Conservation (phyloP, 2,113 vertebrate species). For the Istiophorus platypterus region DNA sequence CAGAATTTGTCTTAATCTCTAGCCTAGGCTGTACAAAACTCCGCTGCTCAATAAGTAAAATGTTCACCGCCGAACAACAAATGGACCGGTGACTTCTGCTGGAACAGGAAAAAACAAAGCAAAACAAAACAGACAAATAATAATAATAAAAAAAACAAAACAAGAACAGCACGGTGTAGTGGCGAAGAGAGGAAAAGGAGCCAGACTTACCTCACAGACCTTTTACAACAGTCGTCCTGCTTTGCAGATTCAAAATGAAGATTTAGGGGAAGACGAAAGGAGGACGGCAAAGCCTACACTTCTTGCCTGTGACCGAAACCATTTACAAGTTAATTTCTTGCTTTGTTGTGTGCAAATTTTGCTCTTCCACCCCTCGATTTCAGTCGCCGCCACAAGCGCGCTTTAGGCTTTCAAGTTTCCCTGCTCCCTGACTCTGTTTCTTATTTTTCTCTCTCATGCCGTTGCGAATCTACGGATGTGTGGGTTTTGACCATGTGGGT, state of each 20-base stretch:
- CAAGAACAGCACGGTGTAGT: slow-evolving; percentile 12
- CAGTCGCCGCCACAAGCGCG: slow-evolving; percentile 49
- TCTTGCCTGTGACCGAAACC: slow-evolving; percentile 21
- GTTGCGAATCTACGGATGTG: slow-evolving; percentile 60
- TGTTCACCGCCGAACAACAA: slow-evolving; percentile 89
- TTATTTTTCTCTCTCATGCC: slow-evolving; percentile 62
- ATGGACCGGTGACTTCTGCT: slow-evolving; percentile 73
- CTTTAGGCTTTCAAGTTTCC: slow-evolving; percentile 50
- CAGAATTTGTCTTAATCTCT: slow-evolving; percentile 99
- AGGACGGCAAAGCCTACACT: slow-evolving; percentile 5
- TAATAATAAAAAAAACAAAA: too few relatives aligned
- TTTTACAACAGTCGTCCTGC: slow-evolving; percentile 38
- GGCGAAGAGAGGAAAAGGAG: slow-evolving; percentile 41
- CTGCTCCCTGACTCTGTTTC: slow-evolving; percentile 34
- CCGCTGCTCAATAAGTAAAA: slow-evolving; percentile 91
- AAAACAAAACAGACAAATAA: too few relatives aligned
- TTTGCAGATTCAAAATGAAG: slow-evolving; percentile 35
- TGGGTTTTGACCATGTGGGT: slow-evolving; percentile 74
- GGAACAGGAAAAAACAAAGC: slow-evolving; percentile 33
- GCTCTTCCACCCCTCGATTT: slow-evolving; percentile 47
- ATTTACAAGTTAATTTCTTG: slow-evolving; percentile 28
- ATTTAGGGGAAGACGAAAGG: slow-evolving; percentile 13
- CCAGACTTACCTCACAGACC: slow-evolving; percentile 63
- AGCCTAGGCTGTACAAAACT: slow-evolving; percentile 91
- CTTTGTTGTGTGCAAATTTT: slow-evolving; percentile 26